phyloP scores from a whole-genome alignment of 2,797 vertebrate genomes.

The Taeniopygia guttata region DNA sequence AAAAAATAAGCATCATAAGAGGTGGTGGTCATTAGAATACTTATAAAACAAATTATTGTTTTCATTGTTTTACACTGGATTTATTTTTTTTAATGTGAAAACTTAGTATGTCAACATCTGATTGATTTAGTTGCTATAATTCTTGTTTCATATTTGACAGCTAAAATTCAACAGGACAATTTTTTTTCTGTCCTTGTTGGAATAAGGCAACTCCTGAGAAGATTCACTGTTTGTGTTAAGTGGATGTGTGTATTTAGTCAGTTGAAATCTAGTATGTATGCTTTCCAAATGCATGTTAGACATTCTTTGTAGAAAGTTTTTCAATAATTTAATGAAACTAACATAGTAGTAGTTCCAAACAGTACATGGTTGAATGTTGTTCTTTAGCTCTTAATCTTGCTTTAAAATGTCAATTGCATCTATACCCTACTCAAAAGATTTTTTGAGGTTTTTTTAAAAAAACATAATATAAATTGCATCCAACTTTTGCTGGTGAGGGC shows the following conservation, averaged over 20 bases:
- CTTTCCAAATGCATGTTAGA: background rate
- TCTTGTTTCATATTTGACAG: background rate
- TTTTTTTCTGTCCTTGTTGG: background rate
- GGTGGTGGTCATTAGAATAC: slow-evolving; percentile 9
- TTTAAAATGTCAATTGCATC: background rate
- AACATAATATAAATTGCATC: background rate
- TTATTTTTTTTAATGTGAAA: background rate
- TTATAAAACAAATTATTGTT: background rate
- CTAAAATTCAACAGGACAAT: background rate
- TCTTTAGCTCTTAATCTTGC: background rate
- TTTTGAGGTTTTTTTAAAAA: background rate
- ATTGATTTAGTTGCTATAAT: background rate
- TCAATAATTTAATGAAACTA: background rate
- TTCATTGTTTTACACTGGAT: background rate
- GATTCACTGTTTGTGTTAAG: background rate
- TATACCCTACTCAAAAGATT: background rate
- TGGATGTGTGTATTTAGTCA: background rate
- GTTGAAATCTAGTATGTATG: background rate
- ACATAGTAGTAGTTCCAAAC: background rate
- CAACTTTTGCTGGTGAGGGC: background rate
- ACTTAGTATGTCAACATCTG: background rate
- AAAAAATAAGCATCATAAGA: background rate
- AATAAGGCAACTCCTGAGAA: background rate
- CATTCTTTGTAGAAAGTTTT: background rate
- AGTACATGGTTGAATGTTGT: background rate